Evolutionary conservation across 2,113 vertebrate species (phyloP).

Genomic region (Cebus imitator): DNA sequence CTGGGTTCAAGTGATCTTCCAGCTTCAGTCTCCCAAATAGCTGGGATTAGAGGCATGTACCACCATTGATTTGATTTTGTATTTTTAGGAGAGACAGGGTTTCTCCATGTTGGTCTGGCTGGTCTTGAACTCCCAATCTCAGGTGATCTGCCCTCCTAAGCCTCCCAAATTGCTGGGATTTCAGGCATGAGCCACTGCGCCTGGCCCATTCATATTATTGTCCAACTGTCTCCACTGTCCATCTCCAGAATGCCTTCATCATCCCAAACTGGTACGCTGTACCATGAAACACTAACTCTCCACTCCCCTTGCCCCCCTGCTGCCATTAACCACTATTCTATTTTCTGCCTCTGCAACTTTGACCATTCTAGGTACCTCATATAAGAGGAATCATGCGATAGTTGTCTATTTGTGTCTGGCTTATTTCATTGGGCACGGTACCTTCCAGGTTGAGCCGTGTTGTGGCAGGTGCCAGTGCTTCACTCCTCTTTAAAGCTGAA

Average conservation of each 20-base stretch:
- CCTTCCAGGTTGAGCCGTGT: neutral
- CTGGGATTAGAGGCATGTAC: too few species aligned
- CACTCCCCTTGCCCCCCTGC: fast-evolving
- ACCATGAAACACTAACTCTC: neutral
- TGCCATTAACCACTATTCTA: fast-evolving
- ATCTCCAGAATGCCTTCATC: neutral
- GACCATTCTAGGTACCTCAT: neutral
- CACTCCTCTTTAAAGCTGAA: neutral
- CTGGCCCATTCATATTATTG: neutral
- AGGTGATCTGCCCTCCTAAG: too few species aligned
- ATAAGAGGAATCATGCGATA: neutral
- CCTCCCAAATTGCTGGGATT: too few species aligned
- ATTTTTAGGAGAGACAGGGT: too few species aligned
- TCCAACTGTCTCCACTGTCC: fast-evolving
- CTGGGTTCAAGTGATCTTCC: too few species aligned
- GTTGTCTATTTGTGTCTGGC: neutral
- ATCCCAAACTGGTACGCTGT: neutral
- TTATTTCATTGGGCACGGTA: neutral
- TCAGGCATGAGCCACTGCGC: too few species aligned
- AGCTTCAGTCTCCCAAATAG: too few species aligned
- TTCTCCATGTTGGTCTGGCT: too few species aligned
- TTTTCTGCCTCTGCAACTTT: neutral
- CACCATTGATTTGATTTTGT: too few species aligned
- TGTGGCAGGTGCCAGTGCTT: neutral
- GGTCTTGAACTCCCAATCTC: too few species aligned